These are phyloP conservation scores for Ethmia dodecea DNA, from an alignment of 2,888 invertebrate genomes.

Conservation along the genomic window DNA sequence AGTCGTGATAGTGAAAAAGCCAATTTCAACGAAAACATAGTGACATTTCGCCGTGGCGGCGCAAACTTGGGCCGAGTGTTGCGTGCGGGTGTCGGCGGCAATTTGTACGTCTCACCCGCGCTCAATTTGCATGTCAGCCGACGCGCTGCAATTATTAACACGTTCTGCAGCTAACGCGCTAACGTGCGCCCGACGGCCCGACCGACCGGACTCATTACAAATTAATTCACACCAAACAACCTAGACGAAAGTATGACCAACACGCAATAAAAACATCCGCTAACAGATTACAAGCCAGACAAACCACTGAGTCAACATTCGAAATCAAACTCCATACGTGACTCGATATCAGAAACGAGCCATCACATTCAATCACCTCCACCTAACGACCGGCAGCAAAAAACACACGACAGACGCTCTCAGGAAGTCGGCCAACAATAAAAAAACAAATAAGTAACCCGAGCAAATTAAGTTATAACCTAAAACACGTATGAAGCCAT, in stretches of 20 bases:
- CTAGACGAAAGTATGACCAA: constrained; percentile 18
- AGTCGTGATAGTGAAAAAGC: no score
- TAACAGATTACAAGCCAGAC: constrained; percentile 48
- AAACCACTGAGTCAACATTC: constrained; percentile 45
- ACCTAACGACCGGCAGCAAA: constrained; percentile 66
- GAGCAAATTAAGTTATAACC: constrained; percentile 77
- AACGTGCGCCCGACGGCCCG: constrained; percentile 24
- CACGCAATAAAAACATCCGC: constrained; percentile 34
- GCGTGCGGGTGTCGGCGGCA: constrained; percentile 43
- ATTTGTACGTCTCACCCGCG: constrained; percentile 64
- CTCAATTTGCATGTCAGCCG: constrained; percentile 65
- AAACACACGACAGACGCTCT: constrained; percentile 68
- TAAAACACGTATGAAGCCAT: constrained; percentile 78
- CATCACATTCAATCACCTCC: constrained; percentile 74
- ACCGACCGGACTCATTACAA: constrained; percentile 32
- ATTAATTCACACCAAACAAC: constrained; percentile 51
- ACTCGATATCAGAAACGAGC: constrained; percentile 28
- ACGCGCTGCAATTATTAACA: constrained; percentile 39
- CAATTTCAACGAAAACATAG: no score
- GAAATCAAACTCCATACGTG: constrained; percentile 49
- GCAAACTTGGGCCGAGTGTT: no score
- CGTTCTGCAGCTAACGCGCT: constrained; percentile 32
- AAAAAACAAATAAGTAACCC: constrained; percentile 74
- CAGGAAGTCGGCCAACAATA: constrained; percentile 72
- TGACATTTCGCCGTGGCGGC: no score